Evolutionary conservation across 2,113 vertebrate species (phyloP), one percentile per base, ranked within the genome.

Genomic region (Circaetus gallicus): DNA sequence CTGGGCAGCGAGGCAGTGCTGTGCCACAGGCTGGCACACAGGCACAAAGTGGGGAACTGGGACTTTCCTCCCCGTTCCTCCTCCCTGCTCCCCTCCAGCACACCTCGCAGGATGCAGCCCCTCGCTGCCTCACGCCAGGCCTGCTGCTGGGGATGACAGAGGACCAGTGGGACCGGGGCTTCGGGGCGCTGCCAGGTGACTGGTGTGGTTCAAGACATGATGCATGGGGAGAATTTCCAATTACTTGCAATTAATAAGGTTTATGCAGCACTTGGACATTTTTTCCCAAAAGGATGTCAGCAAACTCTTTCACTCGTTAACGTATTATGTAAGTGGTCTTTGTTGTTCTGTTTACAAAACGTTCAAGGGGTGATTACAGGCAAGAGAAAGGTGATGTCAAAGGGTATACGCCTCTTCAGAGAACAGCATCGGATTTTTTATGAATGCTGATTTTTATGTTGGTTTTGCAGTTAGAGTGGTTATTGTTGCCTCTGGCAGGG

Each of bases 181-280:
- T 15, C 3, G 1, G 10, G 69, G 73, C 15, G 3, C 73, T 76
- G 56, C 82, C 6, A 1, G 26, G 22, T 13, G 34, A 6, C 73
- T 17, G 42, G 2, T 10, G 1, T 4, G 14, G 28, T n/a, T 71
- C 73, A 25, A 18, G 11, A 4, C 10, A 3, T 2, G 13, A 26
- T 4, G 11, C 0, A 0, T 6, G 15, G n/a, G 36, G 17, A 42
- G 22, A 31, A 47, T 62, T 62, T 42, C 50, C n/a, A 12, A 0
- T 52, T 45, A 25, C 13, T 47, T 82, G 50, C 20, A 50, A n/a
- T 55, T 79, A 55, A 15, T 79, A 71, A 72, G 31, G 34, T 72
- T 87, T 65, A 17, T 36, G 43, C n/a, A 82, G 65, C 45, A 22
- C 58, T 56, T 40, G 38, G 56, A 61, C 3, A 0, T 43, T 78